Evolutionary conservation across 2,797 vertebrate genomes (phyloP).

Genomic region (Tragopan temminckii): DNA sequence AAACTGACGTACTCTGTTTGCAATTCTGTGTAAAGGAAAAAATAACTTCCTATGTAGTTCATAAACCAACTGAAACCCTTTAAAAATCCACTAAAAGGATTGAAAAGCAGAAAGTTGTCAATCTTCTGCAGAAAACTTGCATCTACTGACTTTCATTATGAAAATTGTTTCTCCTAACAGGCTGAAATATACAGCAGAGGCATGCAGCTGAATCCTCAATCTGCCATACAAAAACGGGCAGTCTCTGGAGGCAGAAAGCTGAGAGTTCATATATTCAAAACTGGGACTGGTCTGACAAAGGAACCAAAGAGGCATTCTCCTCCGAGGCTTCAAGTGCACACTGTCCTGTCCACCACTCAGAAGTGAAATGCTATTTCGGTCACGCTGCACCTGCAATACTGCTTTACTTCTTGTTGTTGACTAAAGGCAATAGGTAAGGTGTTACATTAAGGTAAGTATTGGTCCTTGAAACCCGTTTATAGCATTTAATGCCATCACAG

Average conservation of each 20-base stretch:
- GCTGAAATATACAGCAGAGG: background rate
- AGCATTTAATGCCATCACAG: background rate
- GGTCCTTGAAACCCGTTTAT: background rate
- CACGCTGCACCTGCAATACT: background rate
- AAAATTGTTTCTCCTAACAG: background rate
- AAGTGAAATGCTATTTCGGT: background rate
- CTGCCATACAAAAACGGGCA: background rate
- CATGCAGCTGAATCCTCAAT: background rate
- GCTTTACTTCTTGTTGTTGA: background rate
- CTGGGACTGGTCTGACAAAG: background rate
- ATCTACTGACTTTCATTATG: background rate
- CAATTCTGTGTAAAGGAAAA: background rate
- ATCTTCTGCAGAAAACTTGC: background rate
- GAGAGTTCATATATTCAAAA: background rate
- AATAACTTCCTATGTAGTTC: background rate
- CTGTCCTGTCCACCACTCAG: background rate
- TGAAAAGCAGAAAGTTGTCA: background rate
- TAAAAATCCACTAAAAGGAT: background rate
- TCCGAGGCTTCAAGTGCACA: background rate
- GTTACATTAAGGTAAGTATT: background rate
- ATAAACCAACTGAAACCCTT: background rate
- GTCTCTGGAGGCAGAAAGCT: background rate
- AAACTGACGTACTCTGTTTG: background rate
- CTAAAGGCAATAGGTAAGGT: background rate
- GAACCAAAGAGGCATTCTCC: background rate